Conservation (phyloP, 2,797 vertebrate species). For the Oreochromis grahami region DNA sequence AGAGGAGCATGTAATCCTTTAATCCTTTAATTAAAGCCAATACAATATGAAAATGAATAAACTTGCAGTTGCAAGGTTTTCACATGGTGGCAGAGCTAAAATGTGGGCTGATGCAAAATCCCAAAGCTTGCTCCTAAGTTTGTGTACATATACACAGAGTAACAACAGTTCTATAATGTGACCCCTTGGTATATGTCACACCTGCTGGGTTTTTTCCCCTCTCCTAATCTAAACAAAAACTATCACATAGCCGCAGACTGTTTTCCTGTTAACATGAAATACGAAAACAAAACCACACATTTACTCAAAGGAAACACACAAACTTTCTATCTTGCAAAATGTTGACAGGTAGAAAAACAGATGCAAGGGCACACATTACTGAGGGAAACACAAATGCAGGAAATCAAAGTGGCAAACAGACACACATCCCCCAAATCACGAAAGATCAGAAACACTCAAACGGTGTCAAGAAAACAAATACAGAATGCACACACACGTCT, state of each 20-base stretch:
- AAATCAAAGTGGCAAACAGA: constrained; percentile 23
- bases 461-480: not conserved
- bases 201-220: not conserved
- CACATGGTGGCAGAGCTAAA: not conserved
- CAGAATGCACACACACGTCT: not conserved
- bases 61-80: constrained; percentile 22
- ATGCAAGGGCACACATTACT: not conserved
- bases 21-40: constrained; percentile 68
- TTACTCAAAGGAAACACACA: constrained; percentile 32
- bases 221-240: not conserved
- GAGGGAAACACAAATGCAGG: constrained; percentile 10
- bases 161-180: not conserved
- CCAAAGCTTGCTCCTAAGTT: not conserved
- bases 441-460: not conserved
- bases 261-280: not conserved
- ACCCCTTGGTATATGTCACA: not conserved
- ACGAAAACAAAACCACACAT: constrained; percentile 15
- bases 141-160: not conserved
- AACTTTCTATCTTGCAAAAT: not conserved
- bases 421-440: not conserved
- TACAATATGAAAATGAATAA: constrained; percentile 39
- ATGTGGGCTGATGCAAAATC: not conserved
- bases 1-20: constrained; percentile 58
- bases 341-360: not conserved
- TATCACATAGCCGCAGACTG: not conserved